Evolutionary conservation across 2,113 vertebrate species (phyloP).

Genomic region (Aleadryas rufinucha): DNA sequence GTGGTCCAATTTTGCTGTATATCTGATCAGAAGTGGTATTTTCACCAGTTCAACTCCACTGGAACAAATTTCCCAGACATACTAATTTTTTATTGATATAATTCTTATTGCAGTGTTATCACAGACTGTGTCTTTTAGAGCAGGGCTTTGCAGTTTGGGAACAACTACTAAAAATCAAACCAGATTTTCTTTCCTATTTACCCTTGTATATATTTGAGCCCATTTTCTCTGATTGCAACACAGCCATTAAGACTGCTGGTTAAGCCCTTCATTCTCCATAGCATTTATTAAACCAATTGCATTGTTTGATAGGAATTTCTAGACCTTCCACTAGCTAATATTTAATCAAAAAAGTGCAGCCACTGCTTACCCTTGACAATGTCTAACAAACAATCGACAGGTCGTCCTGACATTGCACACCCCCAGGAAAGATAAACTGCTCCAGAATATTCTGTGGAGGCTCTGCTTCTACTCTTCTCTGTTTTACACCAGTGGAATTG

Average conservation of each 20-base stretch:
- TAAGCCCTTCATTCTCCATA: not conserved
- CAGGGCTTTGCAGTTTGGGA: accelerated
- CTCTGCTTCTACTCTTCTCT: not conserved
- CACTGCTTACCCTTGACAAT: not conserved
- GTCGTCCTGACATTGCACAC: not conserved
- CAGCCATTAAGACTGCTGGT: not conserved
- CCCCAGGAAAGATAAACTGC: not conserved
- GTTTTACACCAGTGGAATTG: not conserved
- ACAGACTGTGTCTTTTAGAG: not conserved
- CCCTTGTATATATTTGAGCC: not conserved
- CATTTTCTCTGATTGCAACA: not conserved
- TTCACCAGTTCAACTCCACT: not conserved
- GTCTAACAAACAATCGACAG: not conserved
- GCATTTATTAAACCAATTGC: not conserved
- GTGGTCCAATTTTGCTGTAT: not conserved
- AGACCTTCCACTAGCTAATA: not conserved
- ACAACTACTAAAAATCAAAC: not conserved
- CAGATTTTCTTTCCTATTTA: not conserved
- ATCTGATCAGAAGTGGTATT: not conserved
- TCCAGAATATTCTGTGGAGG: not conserved
- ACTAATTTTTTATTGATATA: not conserved
- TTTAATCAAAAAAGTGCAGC: not conserved
- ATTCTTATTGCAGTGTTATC: not conserved
- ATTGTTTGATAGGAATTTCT: not conserved
- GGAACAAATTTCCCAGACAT: not conserved